Evolutionary conservation across 2,113 vertebrate genomes (phyloP), one percentile per base, ranked within the genome.

Genomic region (Steatornis caripensis): DNA sequence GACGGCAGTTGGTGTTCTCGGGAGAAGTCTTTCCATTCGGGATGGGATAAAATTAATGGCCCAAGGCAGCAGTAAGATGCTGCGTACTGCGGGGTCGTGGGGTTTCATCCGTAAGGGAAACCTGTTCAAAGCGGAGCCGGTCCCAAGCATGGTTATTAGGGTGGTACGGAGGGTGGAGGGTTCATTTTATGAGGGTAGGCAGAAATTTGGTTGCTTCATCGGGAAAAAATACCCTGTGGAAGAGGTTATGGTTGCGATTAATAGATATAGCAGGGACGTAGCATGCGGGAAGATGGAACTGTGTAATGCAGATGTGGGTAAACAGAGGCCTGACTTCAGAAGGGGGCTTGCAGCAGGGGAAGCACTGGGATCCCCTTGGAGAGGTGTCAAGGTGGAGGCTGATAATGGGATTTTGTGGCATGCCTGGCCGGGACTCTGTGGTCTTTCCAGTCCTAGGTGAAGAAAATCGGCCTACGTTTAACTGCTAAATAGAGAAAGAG

Each of bases 81-180:
- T 27, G 22, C 1, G 4, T 34, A 2, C 34, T 45, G 18, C 34
- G 18, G 15, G 45, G 37, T 51, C 57, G 0, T 3, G n/a, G n/a
- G 54, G 39, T 32, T 53, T 54, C 57, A 27, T 23, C 61, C 68
- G 17, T 34, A 19, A 39, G 49, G 43, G 43, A 30, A 51, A 29
- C 18, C 65, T 24, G 34, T 66, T 45, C 23, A 5, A 46, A 41
- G 53, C 0, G 0, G n/a, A 68, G 61, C 39, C 68, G 53, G 46
- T 46, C 45, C 60, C 1, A 3, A 19, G 24, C 37, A 7, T 11
- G 29, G 53, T 53, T 29, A 12, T 53, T 32, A 9, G 39, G 49
- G 3, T 51, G 55, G 36, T 37, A 2, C 27, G 41, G 46, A 49
- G 58, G 30, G 29, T 15, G 60, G 32, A 43, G 72, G 24, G 74